A percentile compares a stretch with the other conserved stretches of the same genome.
Conservation (phyloP, 2,113 vertebrate genomes). For the Semnornis frantzii region DNA sequence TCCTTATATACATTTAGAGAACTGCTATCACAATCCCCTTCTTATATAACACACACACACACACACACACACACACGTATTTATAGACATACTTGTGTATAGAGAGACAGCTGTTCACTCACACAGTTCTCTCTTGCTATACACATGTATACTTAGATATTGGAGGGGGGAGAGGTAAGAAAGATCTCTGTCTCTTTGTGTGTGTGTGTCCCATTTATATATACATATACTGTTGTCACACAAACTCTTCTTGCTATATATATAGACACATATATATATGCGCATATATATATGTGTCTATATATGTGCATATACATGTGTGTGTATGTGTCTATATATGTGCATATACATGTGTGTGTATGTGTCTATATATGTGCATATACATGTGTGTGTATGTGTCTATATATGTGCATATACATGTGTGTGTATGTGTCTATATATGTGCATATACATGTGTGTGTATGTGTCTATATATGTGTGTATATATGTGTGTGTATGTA, state of each 20-base stretch:
- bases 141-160: background rate
- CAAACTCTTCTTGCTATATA: too few relatives aligned
- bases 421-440: accelerated
- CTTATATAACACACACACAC: background rate
- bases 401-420: too few relatives aligned
- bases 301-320: too few relatives aligned
- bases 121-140: background rate
- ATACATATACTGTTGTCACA: background rate
- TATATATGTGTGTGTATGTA: too few relatives aligned
- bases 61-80: too few relatives aligned
- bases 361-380: background rate
- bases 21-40: background rate
- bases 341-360: background rate
- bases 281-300: too few relatives aligned
- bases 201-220: background rate
- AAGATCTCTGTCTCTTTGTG: too few relatives aligned
- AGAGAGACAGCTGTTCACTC: background rate
- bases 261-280: too few relatives aligned
- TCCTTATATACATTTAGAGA: background rate
- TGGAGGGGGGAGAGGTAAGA: background rate
- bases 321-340: accelerated
- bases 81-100: background rate
- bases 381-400: background rate
- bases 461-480: too few relatives aligned
- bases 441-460: too few relatives aligned